Base-by-base conservation (phyloP, 2,888 invertebrate genomes). In the Tenthredo notha region DNA sequence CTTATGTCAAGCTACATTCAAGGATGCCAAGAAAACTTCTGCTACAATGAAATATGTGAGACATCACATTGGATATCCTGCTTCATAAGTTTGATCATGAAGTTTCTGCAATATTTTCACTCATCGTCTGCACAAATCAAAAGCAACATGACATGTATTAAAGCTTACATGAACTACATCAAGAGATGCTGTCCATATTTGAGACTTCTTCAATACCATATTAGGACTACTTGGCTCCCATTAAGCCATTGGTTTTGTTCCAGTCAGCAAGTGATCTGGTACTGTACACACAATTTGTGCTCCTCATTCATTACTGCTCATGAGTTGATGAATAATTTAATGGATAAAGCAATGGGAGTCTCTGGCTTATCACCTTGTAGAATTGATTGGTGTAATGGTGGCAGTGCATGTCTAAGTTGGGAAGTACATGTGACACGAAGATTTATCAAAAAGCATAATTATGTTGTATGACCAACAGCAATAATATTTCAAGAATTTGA, bases 401-500 rank as follows among this genome's bases (percentile, higher is more conserved):
- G 18, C 21, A 21, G 40, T 33, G 15, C 80, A 80, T 40, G 15
- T 80, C 0, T 2, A 9, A 61, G 40, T 40, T 29, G 21, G 2
- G 12, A 61, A 40, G 40, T n/a, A 40, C 37, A 61, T 21, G 6
- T n/a, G 80, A 80, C n/a, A 25, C 33, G 40, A 80, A 80, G 61
- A 80, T 21, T 40, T 25, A 12, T 21, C 29, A 21, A 80, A 12
- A 80, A 78, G 33, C 25, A 15, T 18, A n/a, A n/a, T n/a, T n/a
- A 47, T 5, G 54, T 3, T 77, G 33, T n/a, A 33, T 18, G 25
- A 33, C 12, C 18, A 33, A 6, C 43, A 54, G n/a, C n/a, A 47
- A 47, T 47, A 0, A 78, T 47, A 25, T 75, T 75, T 75, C 43
- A 75, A 75, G 43, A 50, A 77, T 54, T 50, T 33, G 6, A 77